Conservation (phyloP, 1,140 invertebrate genomes). For the Neuroterus valhalla region DNA sequence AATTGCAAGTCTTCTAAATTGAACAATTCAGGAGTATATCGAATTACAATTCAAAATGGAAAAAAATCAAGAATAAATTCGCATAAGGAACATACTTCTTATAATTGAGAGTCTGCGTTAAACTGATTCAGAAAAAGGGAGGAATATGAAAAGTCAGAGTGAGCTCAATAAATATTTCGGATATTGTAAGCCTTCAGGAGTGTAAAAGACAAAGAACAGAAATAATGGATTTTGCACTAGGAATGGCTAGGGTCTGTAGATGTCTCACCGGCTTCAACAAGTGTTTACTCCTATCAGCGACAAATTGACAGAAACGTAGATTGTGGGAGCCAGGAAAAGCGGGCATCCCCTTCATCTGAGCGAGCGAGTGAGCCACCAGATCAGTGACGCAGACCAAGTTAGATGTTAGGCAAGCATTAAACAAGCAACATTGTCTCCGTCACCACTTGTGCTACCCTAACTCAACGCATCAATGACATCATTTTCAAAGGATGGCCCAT, state of each 20-base stretch:
- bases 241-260: conserved; percentile 71
- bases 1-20: too few relatives aligned
- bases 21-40: too few relatives aligned
- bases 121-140: neutral
- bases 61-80: too few relatives aligned
- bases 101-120: too few relatives aligned
- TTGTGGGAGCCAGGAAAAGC: conserved; percentile 96
- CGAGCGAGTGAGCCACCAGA: conserved; percentile 74
- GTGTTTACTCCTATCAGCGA: conserved; percentile 94
- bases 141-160: neutral
- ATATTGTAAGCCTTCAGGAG: conserved; percentile 9
- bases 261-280: conserved; percentile 94
- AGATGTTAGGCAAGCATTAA: conserved; percentile 76
- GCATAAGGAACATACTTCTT: too few relatives aligned
- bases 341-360: conserved; percentile 92
- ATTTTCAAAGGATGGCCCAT: conserved; percentile 49
- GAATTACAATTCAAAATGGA: too few relatives aligned
- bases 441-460: conserved; percentile 73
- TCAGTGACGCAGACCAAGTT: conserved; percentile 74
- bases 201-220: conserved; percentile 20
- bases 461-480: conserved; percentile 63
- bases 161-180: neutral
- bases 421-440: conserved; percentile 76
- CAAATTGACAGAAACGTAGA: conserved; percentile 94
- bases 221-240: conserved; percentile 56